phyloP scores from a whole-genome alignment of 2,113 vertebrate genomes.

The Hirundichthys speculiger region DNA sequence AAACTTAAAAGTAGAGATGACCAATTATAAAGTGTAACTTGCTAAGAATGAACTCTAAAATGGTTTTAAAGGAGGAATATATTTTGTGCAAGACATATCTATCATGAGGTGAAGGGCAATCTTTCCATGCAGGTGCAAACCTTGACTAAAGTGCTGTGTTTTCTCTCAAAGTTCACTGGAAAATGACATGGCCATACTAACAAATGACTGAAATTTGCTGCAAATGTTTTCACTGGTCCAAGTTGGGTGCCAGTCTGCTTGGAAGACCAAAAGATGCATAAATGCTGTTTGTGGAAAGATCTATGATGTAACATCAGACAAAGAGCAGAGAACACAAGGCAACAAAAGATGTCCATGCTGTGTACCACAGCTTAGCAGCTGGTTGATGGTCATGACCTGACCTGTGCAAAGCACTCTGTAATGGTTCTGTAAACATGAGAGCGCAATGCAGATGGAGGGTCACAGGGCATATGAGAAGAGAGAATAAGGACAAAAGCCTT shows the following conservation, averaged over 20 bases:
- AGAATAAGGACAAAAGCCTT: slow-evolving; percentile 27
- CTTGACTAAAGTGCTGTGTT: not conserved
- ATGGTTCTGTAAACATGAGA: slow-evolving; percentile 59
- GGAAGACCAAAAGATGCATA: slow-evolving; percentile 38
- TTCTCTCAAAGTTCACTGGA: slow-evolving; percentile 9
- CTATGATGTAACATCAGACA: no score
- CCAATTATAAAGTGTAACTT: slow-evolving; percentile 38
- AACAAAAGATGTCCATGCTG: slow-evolving; percentile 37
- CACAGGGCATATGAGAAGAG: slow-evolving; percentile 12
- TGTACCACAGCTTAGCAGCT: slow-evolving; percentile 52
- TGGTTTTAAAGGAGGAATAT: no score
- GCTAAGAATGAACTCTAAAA: slow-evolving; percentile 3
- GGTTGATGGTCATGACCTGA: slow-evolving; percentile 57
- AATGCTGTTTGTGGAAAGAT: no score
- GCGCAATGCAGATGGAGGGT: slow-evolving; percentile 36
- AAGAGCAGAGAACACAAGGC: slow-evolving; percentile 28
- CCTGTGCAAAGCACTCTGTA: slow-evolving; percentile 44
- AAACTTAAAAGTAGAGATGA: slow-evolving; percentile 47
- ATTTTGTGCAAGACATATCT: no score
- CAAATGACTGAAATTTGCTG: slow-evolving; percentile 45
- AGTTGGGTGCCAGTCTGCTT: slow-evolving; percentile 44
- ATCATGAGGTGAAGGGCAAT: no score
- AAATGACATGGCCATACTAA: slow-evolving; percentile 38
- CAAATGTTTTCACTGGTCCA: slow-evolving; percentile 56
- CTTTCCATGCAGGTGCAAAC: no score